These are phyloP conservation scores for Acyrthosiphon pisum DNA, from an alignment of 1,140 invertebrate species.

Conservation along the genomic window DNA sequence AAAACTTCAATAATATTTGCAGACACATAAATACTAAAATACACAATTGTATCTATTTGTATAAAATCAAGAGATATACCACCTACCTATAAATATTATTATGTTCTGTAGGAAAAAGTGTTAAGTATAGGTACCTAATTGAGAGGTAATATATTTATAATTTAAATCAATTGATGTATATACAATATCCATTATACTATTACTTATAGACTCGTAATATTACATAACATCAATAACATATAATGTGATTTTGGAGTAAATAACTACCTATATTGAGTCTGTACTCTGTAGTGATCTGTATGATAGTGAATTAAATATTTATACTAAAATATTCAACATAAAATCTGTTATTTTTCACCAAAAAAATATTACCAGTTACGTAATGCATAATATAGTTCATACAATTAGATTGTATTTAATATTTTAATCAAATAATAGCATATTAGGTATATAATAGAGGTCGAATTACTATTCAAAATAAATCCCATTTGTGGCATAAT, in stretches of 20 bases:
- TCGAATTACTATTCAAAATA: constrained; percentile 30
- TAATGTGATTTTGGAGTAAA: not conserved
- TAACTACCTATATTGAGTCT: not conserved
- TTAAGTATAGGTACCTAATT: too few relatives aligned
- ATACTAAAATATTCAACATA: not conserved
- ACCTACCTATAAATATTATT: too few relatives aligned
- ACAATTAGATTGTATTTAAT: not conserved
- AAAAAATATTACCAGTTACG: not conserved
- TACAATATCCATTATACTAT: too few relatives aligned
- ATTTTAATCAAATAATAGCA: not conserved
- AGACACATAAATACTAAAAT: too few relatives aligned
- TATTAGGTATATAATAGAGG: not conserved
- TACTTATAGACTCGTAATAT: too few relatives aligned
- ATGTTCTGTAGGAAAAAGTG: too few relatives aligned
- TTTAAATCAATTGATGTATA: too few relatives aligned
- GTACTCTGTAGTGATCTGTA: not conserved
- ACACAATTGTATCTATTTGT: too few relatives aligned
- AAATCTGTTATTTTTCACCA: not conserved
- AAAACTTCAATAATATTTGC: too few relatives aligned
- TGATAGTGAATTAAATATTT: not conserved
- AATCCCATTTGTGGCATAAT: not conserved
- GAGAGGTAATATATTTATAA: too few relatives aligned
- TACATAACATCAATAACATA: too few relatives aligned
- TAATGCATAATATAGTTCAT: not conserved
- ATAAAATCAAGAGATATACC: too few relatives aligned